A percentile compares a stretch with the other conserved stretches of the same genome.
Evolutionary conservation across 2,797 vertebrate species (phyloP).

Genomic region (Falco biarmicus): DNA sequence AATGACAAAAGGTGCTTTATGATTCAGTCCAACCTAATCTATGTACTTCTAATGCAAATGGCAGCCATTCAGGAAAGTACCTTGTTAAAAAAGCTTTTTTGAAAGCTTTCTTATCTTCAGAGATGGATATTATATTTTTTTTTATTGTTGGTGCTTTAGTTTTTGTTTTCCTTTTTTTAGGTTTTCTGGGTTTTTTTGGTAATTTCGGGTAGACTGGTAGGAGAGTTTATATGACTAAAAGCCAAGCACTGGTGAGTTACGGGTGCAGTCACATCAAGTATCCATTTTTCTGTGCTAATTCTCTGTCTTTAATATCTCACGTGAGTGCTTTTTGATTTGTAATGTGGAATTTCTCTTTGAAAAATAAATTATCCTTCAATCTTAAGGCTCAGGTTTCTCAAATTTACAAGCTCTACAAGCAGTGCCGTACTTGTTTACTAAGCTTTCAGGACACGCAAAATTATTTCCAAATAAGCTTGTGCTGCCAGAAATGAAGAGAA

Average conservation of each 20-base stretch:
- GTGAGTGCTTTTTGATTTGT: neutral
- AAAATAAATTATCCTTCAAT: conserved; percentile 12
- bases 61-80: neutral
- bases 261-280: neutral
- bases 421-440: neutral
- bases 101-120: neutral
- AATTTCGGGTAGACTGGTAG: neutral
- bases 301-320: neutral
- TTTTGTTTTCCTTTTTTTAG: neutral
- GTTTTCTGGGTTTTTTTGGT: neutral
- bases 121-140: neutral
- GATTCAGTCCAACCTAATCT: neutral
- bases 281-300: conserved; percentile 1
- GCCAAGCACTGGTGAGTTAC: neutral
- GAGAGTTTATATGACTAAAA: conserved; percentile 19
- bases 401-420: neutral
- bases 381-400: neutral
- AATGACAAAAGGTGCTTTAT: conserved; percentile 35
- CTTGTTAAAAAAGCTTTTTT: neutral
- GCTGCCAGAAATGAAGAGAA: neutral
- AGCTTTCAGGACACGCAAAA: neutral
- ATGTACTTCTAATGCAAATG: conserved; percentile 54
- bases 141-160: neutral
- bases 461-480: neutral
- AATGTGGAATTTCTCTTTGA: neutral